Conservation (phyloP, 2,888 invertebrate genomes). For the Galerucella calmariensis region DNA sequence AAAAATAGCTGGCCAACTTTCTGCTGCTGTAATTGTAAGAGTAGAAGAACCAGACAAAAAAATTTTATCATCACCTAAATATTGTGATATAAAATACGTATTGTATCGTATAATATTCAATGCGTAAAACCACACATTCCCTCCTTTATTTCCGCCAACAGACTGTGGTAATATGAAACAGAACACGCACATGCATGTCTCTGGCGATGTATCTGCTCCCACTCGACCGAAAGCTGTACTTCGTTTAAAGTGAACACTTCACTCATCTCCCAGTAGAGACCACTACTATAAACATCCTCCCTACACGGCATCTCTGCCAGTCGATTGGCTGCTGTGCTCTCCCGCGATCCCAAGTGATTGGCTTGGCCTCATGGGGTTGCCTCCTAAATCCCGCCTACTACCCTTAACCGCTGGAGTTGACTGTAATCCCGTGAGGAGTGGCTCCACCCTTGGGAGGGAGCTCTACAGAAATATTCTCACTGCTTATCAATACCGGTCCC, state of each 20-base stretch:
- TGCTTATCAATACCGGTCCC: constrained; percentile 62
- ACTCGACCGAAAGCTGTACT: constrained; percentile 47
- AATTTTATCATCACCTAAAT: no score
- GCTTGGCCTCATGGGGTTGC: constrained; percentile 52
- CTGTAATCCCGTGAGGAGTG: constrained; percentile 66
- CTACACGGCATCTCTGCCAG: constrained; percentile 35
- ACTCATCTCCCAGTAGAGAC: constrained; percentile 60
- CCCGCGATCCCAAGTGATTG: constrained; percentile 58
- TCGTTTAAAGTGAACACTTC: constrained; percentile 33
- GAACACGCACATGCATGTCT: constrained; percentile 19
- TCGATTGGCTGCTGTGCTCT: constrained; percentile 41
- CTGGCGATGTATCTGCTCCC: constrained; percentile 45
- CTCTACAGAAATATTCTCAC: constrained; percentile 55
- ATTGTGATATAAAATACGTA: background rate
- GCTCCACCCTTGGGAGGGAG: constrained; percentile 68
- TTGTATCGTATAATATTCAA: background rate
- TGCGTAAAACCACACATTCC: background rate
- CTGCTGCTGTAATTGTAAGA: no score
- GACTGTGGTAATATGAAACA: constrained; percentile 13
- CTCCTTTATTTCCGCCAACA: background rate
- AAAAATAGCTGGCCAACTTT: no score
- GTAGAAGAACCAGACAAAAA: no score
- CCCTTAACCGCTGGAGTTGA: constrained; percentile 51
- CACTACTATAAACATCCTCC: constrained; percentile 54
- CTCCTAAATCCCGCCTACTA: constrained; percentile 53